Base-by-base conservation (phyloP, 2,797 vertebrate genomes). In the Coregonus sp. region DNA sequence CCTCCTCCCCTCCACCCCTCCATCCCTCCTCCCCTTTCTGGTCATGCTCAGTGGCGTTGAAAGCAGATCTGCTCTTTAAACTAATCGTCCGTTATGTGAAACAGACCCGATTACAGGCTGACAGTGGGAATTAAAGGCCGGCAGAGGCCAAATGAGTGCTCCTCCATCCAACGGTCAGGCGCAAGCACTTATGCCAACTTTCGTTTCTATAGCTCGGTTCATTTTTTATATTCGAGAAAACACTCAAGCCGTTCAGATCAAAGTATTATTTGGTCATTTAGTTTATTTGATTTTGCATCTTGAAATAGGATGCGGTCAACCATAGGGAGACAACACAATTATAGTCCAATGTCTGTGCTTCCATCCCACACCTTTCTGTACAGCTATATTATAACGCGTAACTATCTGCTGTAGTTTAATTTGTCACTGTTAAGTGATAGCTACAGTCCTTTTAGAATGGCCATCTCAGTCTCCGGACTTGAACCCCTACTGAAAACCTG, bases 91-190 rank as follows among this genome's bases (percentile, higher is more conserved):
- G 94, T 96, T 95, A 95, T 93, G 94, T 96, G 97, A 97, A 97
- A 98, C 94, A 71, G 96, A 99, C 95, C 96, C 97, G 96, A 98
- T 98, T 96, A 97, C 89, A 89, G 90, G 85, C 95, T 95, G 95
- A 94, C 95, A 96, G 92, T 89, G 89, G 86, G 91, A 95, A 97
- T 97, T 95, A 97, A 2, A 86, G 90, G 90, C 84, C 85, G 52
- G 66, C 68, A 18, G 33, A 35, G 37, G 33, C 68, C 16, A 70
- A 82, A 80, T 74, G 67, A 82, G 81, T 20, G 25, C 25, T 25
- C 25, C 25, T 25, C 25, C 76, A 70, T 80, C 85, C 85, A 75
- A 80, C 75, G 87, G 88, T 83, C 89, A 79, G 87, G 89, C 86
- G 88, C 79, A 78, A 86, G 20, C 9, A 81, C 87, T 86, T 81